These are phyloP conservation scores for Augochlora pura DNA, from an alignment of 1,140 invertebrate genomes.

Conservation along the genomic window DNA sequence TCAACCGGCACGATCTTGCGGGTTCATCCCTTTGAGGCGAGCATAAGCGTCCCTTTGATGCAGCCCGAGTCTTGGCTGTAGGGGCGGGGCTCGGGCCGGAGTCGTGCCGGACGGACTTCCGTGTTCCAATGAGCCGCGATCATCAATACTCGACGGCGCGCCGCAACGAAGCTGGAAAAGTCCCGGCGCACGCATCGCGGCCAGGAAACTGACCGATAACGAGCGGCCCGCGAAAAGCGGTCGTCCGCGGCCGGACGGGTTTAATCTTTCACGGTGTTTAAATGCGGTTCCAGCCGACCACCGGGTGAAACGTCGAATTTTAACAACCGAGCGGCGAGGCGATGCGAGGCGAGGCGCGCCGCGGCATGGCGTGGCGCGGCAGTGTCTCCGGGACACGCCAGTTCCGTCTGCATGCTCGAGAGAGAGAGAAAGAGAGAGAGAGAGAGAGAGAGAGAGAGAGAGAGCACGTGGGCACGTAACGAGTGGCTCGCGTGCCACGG, in stretches of 20 bases:
- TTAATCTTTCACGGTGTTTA: conserved; percentile 36
- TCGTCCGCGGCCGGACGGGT: too few species aligned
- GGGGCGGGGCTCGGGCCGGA: too few species aligned
- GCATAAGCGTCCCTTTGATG: too few species aligned
- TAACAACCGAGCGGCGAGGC: conserved; percentile 4
- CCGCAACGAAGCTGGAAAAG: conserved; percentile 14
- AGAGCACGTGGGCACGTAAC: conserved; percentile 46
- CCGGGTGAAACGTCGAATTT: conserved; percentile 14
- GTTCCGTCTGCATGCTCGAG: conserved; percentile 47
- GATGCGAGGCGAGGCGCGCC: too few species aligned
- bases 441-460: too few species aligned
- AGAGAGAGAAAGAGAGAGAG: too few species aligned
- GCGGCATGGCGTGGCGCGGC: background rate
- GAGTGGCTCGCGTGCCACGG: conserved; percentile 52
- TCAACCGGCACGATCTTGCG: too few species aligned
- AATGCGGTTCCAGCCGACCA: background rate
- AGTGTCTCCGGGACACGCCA: conserved; percentile 46
- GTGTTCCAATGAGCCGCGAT: conserved; percentile 20
- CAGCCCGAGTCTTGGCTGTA: too few species aligned
- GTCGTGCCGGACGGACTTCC: conserved; percentile 7
- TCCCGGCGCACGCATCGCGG: background rate
- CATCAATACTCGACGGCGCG: conserved; percentile 13
- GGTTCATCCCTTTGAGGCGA: too few species aligned
- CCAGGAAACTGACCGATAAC: conserved; percentile 13
- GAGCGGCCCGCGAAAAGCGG: conserved; percentile 4